These are phyloP conservation scores for Dinocampus coccinellae DNA, from an alignment of 2,888 invertebrate genomes.

Conservation along the genomic window DNA sequence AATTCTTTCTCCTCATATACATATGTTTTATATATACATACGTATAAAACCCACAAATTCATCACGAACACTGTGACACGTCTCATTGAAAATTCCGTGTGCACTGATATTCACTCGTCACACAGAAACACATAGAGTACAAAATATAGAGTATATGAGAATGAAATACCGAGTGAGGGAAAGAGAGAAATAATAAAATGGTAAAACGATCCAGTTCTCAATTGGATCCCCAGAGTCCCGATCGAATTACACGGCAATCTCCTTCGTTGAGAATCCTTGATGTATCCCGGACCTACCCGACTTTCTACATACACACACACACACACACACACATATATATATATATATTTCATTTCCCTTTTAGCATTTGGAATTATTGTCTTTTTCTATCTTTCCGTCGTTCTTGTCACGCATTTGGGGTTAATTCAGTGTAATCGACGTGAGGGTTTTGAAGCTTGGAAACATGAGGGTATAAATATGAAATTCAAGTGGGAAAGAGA, in stretches of 20 bases:
- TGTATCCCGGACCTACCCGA: neutral
- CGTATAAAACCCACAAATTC: neutral
- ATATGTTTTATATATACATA: neutral
- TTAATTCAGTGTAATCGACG: constrained; percentile 60
- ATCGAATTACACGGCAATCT: constrained; percentile 46
- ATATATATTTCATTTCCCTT: neutral
- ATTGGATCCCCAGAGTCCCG: constrained; percentile 35
- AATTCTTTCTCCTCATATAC: neutral
- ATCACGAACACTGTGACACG: constrained; percentile 10
- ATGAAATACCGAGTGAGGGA: neutral
- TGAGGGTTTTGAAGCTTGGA: constrained; percentile 34
- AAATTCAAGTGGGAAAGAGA: neutral
- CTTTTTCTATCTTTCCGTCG: constrained; percentile 12
- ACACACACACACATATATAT: neutral
- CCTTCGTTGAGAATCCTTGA: constrained; percentile 18
- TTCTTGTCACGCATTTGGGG: constrained; percentile 41
- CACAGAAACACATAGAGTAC: constrained; percentile 16
- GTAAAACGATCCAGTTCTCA: constrained; percentile 24
- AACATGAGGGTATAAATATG: constrained; percentile 31
- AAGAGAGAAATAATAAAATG: constrained; percentile 26
- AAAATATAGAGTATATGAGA: constrained; percentile 20
- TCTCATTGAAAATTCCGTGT: constrained; percentile 31
- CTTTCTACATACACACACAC: neutral
- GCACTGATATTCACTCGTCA: constrained; percentile 25
- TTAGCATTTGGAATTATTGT: constrained; percentile 43